Conservation (phyloP, 37 sponge, comb jelly and placozoan genomes). For the Diacarnus erythraeanus region DNA sequence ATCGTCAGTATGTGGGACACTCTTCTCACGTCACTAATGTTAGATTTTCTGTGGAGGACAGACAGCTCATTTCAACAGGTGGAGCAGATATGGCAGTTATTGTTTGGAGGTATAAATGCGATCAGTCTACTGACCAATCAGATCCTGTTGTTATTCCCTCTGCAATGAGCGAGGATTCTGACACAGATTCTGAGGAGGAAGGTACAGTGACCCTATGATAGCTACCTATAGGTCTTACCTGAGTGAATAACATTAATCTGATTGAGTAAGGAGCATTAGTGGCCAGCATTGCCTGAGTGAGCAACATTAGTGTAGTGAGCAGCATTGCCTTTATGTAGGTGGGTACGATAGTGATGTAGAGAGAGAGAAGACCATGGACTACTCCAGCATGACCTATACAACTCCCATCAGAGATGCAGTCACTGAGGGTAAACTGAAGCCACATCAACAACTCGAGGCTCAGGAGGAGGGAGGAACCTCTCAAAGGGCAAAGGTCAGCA, state of each 20-base stretch:
- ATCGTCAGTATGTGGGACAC: constrained; percentile 94
- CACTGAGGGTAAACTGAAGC: constrained; percentile 33
- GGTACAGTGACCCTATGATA: constrained; percentile 10
- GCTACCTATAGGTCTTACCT: not conserved
- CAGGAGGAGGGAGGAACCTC: not conserved
- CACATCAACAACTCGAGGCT: constrained; percentile 31
- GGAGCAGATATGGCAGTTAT: constrained; percentile 92
- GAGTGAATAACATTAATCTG: constrained; percentile 1
- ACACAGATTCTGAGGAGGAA: constrained; percentile 91
- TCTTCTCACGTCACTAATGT: constrained; percentile 99
- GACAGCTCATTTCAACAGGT: constrained; percentile 80
- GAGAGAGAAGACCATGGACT: constrained; percentile 90
- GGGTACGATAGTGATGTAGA: constrained; percentile 98
- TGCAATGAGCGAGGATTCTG: constrained; percentile 77
- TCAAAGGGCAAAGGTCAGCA: constrained; percentile 13
- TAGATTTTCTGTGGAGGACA: constrained; percentile 76
- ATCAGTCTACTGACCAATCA: not conserved
- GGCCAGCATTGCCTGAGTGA: not conserved
- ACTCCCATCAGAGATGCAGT: constrained; percentile 69
- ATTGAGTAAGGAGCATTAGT: not conserved
- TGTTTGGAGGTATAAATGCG: constrained; percentile 71
- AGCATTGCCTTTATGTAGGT: constrained; percentile 18
- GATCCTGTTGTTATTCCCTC: not conserved
- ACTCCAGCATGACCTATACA: constrained; percentile 81
- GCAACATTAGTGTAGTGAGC: not conserved